Conservation (phyloP, 2,113 vertebrate genomes). For the Lepisosteus osseus region DNA sequence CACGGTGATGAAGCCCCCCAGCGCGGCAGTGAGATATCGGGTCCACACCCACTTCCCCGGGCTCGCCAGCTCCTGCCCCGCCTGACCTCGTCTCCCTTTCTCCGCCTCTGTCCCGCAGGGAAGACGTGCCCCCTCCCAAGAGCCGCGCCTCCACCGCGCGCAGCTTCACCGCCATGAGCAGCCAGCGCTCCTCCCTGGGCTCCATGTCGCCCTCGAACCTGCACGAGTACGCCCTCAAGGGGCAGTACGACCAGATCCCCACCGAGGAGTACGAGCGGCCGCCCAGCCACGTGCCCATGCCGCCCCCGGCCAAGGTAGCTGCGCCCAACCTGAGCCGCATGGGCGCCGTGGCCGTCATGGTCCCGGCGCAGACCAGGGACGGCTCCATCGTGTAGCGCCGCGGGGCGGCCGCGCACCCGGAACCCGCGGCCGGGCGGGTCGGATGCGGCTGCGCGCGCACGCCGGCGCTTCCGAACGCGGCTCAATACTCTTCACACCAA, state of each 20-base stretch:
- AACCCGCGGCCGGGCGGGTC: not conserved
- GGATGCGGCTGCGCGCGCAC: not conserved
- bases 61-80: too few species aligned
- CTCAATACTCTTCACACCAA: slow-evolving; percentile 28
- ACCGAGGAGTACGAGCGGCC: slow-evolving; percentile 83
- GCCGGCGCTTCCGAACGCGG: slow-evolving; percentile 16
- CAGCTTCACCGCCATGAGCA: slow-evolving; percentile 84
- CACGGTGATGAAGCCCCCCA: too few species aligned
- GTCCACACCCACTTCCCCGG: too few species aligned
- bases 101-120: slow-evolving; percentile 60
- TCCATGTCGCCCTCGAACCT: slow-evolving; percentile 98
- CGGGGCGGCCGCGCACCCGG: slow-evolving; percentile 5
- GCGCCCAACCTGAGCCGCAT: slow-evolving; percentile 95
- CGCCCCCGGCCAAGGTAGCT: slow-evolving; percentile 76
- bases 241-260: slow-evolving; percentile 88
- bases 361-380: slow-evolving; percentile 93
- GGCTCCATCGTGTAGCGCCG: slow-evolving; percentile 86
- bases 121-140: slow-evolving; percentile 93
- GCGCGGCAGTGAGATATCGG: too few species aligned
- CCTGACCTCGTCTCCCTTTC: slow-evolving; percentile 12
- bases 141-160: slow-evolving; percentile 89
- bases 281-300: slow-evolving; percentile 68
- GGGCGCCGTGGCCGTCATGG: slow-evolving; percentile 95
- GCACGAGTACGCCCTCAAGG: slow-evolving; percentile 83
- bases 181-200: slow-evolving; percentile 92